Conservation (phyloP, 2,113 vertebrate species). For the Panurus biarmicus region DNA sequence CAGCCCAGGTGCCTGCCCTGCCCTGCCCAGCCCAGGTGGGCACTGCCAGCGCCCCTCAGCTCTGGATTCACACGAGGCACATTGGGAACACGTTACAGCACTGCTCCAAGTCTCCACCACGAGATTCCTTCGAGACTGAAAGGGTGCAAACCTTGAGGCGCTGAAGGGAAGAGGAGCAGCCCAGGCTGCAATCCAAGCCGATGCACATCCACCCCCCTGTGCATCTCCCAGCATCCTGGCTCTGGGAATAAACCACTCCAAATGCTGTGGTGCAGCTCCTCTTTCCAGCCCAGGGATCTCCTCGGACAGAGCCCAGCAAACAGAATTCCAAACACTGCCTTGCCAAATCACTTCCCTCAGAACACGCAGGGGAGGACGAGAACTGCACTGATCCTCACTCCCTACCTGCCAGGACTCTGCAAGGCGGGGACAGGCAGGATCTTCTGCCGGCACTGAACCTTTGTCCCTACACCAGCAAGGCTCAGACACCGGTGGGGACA, state of each 20-base stretch:
- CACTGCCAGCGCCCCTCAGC: background rate
- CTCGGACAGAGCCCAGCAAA: background rate
- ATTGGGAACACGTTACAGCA: background rate
- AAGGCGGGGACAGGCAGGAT: background rate
- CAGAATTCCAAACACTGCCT: background rate
- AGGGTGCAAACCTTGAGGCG: background rate
- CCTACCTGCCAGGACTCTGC: background rate
- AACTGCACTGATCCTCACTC: background rate
- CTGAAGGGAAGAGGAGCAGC: background rate
- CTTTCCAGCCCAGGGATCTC: background rate
- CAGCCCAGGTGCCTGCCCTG: background rate
- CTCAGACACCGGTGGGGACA: background rate
- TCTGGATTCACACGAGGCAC: background rate
- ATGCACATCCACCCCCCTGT: accelerated
- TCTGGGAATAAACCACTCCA: background rate
- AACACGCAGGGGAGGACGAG: background rate
- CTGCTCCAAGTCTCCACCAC: background rate
- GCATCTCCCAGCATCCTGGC: background rate
- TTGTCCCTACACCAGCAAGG: background rate
- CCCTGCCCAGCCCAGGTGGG: no score
- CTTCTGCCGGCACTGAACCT: background rate
- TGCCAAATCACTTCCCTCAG: background rate
- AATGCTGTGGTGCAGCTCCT: background rate
- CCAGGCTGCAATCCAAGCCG: background rate
- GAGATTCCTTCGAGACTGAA: background rate